These are phyloP conservation scores for Andrena bucephala DNA, from an alignment of 2,888 invertebrate genomes.

Conservation along the genomic window DNA sequence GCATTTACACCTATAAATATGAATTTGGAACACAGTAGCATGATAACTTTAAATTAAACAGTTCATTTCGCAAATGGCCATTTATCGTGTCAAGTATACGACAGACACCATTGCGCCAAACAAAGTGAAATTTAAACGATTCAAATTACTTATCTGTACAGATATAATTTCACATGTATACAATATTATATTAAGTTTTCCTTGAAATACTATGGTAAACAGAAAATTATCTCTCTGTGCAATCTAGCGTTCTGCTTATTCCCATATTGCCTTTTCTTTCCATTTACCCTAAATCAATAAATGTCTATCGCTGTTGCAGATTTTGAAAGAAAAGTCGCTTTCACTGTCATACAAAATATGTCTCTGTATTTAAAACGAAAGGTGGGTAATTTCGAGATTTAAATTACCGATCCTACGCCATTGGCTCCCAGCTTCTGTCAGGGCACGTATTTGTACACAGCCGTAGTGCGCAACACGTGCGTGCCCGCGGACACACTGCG, in stretches of 20 bases:
- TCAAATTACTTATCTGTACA: background rate
- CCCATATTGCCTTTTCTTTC: background rate
- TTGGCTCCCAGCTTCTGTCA: conserved; percentile 43
- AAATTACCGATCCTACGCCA: conserved; percentile 31
- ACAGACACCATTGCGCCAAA: conserved; percentile 2
- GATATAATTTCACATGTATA: background rate
- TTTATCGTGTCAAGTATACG: background rate
- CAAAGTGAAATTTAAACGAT: background rate
- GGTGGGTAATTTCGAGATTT: background rate
- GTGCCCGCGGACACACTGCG: conserved; percentile 26
- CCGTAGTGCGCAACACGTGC: conserved; percentile 74
- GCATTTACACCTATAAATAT: background rate
- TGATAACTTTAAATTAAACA: background rate
- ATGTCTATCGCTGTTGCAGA: no score
- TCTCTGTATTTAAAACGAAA: background rate
- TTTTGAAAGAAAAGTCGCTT: no score
- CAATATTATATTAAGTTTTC: background rate
- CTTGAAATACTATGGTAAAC: background rate
- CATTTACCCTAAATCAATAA: background rate
- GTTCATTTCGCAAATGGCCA: background rate
- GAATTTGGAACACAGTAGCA: background rate
- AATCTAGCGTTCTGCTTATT: background rate
- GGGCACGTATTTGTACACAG: conserved; percentile 50
- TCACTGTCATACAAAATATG: background rate
- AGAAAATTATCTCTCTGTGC: background rate